Evolutionary conservation across 2,113 vertebrate species (phyloP), one percentile per base, ranked within the genome.

Genomic region (Thunnus thynnus): DNA sequence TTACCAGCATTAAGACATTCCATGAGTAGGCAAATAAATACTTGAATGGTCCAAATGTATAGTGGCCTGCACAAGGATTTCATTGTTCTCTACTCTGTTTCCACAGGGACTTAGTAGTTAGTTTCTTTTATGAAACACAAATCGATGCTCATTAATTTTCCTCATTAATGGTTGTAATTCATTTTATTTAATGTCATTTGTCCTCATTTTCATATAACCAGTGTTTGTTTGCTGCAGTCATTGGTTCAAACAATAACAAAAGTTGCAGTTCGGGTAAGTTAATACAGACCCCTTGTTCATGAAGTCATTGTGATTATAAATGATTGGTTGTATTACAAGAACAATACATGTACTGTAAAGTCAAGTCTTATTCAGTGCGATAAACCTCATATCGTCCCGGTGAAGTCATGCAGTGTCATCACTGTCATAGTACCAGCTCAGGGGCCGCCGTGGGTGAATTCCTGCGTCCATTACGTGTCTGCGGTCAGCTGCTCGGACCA

Each of bases 401-500:
- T 80, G 82, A 85, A 72, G 81, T 80, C 72, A 66, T 30, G 10
- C 56, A 58, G 76, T 85, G 80, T 82, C 67, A 47, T 30, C 16
- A 44, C 36, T 63, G 73, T 79, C 41, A 16, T 60, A 60, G 69
- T 71, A 32, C 71, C n/a, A 44, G 65, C 60, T 47, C 25, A 4
- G 72, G 76, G 84, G 74, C 64, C 89, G 41, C 10, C 57, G 0
- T 52, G 81, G 85, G 76, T 79, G 78, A 78, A 78, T 60, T 72
- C 22, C 76, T 78, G 58, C 60, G 4, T 83, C 70, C 80, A 57
- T 74, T 68, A 14, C 78, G 67, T 70, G 60, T 84, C 57, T 63
- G 55, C 60, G 77, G 70, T 86, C 89, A 84, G 91, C 80, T 87
- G 82, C 25, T 81, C 14, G 13, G 76, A 44, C 55, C 57, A 20